phyloP scores from a whole-genome alignment of 2,888 invertebrate genomes.

The Proisotoma minuta region DNA sequence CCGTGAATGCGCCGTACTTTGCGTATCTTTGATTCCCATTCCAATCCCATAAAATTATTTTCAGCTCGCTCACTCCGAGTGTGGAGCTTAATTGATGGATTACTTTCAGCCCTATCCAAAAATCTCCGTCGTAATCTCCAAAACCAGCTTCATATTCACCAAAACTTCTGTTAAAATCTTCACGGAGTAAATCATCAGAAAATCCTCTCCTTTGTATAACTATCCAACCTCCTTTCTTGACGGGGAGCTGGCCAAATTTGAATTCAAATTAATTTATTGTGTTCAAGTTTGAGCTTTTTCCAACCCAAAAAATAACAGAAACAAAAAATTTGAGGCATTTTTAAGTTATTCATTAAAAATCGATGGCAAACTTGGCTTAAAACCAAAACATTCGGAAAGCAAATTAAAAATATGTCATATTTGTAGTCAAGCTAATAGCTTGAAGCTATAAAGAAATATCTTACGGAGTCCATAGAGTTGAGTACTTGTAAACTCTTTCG shows the following conservation, averaged over 20 bases:
- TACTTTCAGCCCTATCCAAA: background rate
- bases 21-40: background rate
- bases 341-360: too few species aligned
- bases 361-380: too few species aligned
- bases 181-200: background rate
- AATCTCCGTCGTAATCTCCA: background rate
- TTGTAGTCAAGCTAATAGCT: too few species aligned
- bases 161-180: background rate
- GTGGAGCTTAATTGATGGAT: background rate
- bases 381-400: too few species aligned
- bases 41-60: background rate
- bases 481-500: too few species aligned
- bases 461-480: too few species aligned
- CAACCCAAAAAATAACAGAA: too few species aligned
- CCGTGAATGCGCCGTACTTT: background rate
- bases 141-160: background rate
- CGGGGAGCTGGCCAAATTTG: background rate
- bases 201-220: background rate
- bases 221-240: background rate
- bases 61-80: background rate
- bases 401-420: too few species aligned
- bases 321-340: too few species aligned
- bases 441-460: too few species aligned
- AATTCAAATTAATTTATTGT: background rate
- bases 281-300: too few species aligned